Conservation (phyloP, 2,797 vertebrate genomes). For the Scolopax bukidnonensis region DNA sequence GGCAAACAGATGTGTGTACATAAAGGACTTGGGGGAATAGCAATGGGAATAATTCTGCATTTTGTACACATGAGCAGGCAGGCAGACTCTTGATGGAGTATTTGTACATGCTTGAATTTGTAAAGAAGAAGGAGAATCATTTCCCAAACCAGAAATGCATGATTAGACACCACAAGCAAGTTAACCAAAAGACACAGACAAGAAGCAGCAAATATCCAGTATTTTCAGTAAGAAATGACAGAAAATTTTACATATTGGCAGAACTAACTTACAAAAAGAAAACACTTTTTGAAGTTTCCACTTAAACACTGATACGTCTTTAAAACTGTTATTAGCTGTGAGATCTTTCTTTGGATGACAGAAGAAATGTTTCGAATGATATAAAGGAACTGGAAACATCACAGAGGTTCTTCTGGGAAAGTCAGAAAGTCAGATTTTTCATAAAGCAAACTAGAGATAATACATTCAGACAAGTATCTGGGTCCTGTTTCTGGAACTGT, state of each 20-base stretch:
- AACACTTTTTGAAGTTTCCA: constrained; percentile 3
- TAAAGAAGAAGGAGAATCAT: neutral
- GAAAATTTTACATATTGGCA: neutral
- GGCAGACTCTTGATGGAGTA: neutral
- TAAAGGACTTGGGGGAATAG: neutral
- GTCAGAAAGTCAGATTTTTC: constrained; percentile 3
- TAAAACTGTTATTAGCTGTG: constrained; percentile 16
- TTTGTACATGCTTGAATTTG: neutral
- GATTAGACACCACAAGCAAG: neutral
- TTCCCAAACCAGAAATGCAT: neutral
- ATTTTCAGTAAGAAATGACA: neutral
- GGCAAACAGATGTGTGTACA: neutral
- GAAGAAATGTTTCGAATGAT: constrained; percentile 1
- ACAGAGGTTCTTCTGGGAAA: neutral
- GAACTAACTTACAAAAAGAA: neutral
- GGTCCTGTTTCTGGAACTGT: constrained; percentile 7
- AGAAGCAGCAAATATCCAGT: neutral
- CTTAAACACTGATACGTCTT: neutral
- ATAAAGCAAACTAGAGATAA: neutral
- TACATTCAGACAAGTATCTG: neutral
- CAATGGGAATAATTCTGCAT: neutral
- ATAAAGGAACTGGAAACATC: neutral
- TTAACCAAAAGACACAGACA: neutral
- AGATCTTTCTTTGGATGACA: neutral
- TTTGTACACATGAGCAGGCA: neutral